These are phyloP conservation scores for Achatina immaculata DNA, from an alignment of 1,140 invertebrate species.

Conservation along the genomic window DNA sequence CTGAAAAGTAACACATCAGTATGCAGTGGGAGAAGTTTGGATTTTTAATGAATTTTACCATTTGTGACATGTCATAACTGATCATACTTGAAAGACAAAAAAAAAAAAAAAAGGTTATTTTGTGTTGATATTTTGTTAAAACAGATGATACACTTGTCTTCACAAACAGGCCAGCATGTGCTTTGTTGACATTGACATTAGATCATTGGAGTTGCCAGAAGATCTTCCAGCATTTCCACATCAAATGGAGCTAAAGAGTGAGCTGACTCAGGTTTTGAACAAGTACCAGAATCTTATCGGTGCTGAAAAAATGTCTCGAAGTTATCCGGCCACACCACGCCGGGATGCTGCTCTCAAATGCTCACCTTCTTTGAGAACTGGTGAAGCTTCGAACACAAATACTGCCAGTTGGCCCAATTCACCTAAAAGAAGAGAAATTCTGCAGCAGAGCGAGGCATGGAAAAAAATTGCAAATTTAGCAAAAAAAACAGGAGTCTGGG, in stretches of 20 bases:
- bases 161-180: conserved; percentile 77
- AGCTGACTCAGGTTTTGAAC: conserved; percentile 85
- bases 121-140: conserved; percentile 13
- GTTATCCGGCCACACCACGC: conserved; percentile 45
- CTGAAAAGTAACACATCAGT: too few relatives aligned
- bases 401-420: conserved; percentile 57
- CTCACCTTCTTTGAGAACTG: conserved; percentile 14
- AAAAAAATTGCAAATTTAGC: conserved; percentile 85
- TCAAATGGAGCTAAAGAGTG: conserved; percentile 85
- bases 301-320: conserved; percentile 44
- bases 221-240: conserved; percentile 94
- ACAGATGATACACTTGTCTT: neutral
- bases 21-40: too few relatives aligned
- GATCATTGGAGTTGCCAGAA: conserved; percentile 92
- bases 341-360: conserved; percentile 37
- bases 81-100: too few relatives aligned
- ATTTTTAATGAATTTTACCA: too few relatives aligned
- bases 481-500: conserved; percentile 78
- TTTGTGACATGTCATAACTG: too few relatives aligned
- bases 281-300: conserved; percentile 74
- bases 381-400: conserved; percentile 10
- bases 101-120: neutral
- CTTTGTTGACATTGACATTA: conserved; percentile 95
- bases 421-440: conserved; percentile 68
- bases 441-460: conserved; percentile 77